These are phyloP conservation scores for Myodes glareolus DNA, from an alignment of 2,113 vertebrate genomes.

Conservation along the genomic window DNA sequence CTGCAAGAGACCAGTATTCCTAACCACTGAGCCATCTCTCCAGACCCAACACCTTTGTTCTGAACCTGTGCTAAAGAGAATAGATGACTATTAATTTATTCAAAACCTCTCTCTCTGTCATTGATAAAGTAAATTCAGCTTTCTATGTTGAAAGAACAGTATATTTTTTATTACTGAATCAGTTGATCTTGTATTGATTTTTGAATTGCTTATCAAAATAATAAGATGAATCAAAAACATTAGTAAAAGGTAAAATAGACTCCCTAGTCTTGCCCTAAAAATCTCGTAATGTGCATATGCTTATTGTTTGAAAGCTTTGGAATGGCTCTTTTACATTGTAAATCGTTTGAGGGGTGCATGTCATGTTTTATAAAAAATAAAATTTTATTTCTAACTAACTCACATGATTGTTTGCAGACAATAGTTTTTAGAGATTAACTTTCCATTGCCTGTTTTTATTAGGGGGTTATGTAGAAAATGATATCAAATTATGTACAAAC, in stretches of 20 bases:
- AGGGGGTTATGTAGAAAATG: not conserved
- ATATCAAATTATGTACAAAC: not conserved
- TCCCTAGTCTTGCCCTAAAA: not conserved
- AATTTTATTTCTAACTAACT: not conserved
- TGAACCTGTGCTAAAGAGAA: not conserved
- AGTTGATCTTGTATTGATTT: not conserved
- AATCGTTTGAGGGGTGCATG: not conserved
- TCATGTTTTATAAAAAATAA: not conserved
- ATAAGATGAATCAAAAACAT: not conserved
- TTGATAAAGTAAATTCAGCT: not conserved
- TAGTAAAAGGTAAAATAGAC: not conserved
- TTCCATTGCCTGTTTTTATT: not conserved
- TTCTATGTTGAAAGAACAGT: not conserved
- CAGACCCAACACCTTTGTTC: not conserved
- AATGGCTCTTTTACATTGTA: not conserved
- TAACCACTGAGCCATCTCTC: not conserved
- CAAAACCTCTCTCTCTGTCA: not conserved
- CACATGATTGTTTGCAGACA: not conserved
- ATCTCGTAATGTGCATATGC: not conserved
- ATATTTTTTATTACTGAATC: not conserved
- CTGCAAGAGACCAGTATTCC: not conserved
- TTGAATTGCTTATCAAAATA: not conserved
- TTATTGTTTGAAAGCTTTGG: not conserved
- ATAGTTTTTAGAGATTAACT: not conserved
- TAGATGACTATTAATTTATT: not conserved